Evolutionary conservation across 2,888 invertebrate genomes (phyloP), one percentile per base, ranked within the genome.

Genomic region (Heliconius sara): DNA sequence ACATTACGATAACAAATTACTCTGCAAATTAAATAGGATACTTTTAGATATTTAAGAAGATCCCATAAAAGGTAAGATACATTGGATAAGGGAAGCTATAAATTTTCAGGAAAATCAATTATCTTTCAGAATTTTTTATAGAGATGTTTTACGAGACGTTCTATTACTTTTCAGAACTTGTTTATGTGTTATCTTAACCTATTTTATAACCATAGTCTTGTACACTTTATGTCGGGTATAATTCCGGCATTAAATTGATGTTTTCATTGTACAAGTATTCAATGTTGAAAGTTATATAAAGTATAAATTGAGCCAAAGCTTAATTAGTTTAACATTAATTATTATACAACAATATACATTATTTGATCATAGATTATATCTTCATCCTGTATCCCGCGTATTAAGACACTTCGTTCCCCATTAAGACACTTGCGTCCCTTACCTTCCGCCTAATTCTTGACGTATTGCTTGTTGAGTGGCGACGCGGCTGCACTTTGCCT

Each of bases 91-190:
- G 76, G 76, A 76, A 73, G 25, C 78, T 73, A 81, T 82, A 80
- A 83, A 82, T 82, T 82, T 80, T 63, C 70, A 52, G 47, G 73
- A 73, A 80, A 79, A 82, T 81, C 80, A 80, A 77, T 82, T 81
- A 80, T 79, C 22, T 77, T 78, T 66, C 76, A 73, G 76, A 66
- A 71, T 67, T 68, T 78, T 82, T 82, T 79, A 79, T 78, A 73
- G 81, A 76, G 65, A 75, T 79, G 63, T 81, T 81, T 80, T 81
- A 81, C 77, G 81, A 74, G 34, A 71, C 19, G 75, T 74, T 75
- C 79, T 74, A 75, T 73, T 80, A 75, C 77, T 79, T 70, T 74
- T 77, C 57, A 74, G 25, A 77, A 65, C 66, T 57, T 76, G 47
- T 79, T 80, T 77, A 80, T 68, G 73, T 52, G 65, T 77, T 72